Base-by-base conservation (phyloP, 2,113 vertebrate genomes). In the Ginglymostoma cirratum region DNA sequence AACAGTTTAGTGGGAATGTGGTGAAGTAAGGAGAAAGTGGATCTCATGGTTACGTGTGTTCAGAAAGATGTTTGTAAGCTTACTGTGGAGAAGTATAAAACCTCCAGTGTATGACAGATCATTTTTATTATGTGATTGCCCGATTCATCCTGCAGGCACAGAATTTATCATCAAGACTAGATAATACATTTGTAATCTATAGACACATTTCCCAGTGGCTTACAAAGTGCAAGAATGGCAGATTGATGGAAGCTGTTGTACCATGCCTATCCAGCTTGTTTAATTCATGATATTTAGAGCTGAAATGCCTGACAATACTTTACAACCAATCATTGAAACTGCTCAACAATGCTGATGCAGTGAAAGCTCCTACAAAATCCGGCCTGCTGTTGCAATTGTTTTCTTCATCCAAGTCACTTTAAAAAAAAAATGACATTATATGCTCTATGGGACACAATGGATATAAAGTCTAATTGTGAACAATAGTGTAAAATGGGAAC, bases 271-370 rank as follows among this genome's bases (percentile, higher is more conserved):
- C 45, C 52, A 90, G 52, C 87, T 87, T 52, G 48, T 52, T 87
- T 87, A 38, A 86, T 86, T 90, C 23, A 34, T 61, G 48, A 90
- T n/a, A 90, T 90, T 90, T 90, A 52, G 61, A 90, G 87, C 87
- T 65, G 52, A 24, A 65, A 65, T 19, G 27, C 23, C 52, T 90
- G 55, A 12, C 15, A 19, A 90, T 90, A 61, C 52, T 61, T 61
- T 34, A 34, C 10, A 90, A 12, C 55, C 34, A 34, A 90, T 34
- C 52, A 61, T 61, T 61, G 87, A 90, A 90, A 90, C 45, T 61
- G 48, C 34, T 90, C 86, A 52, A 61, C 55, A 52, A 89, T 27
- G 55, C 86, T 30, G 48, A 30, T 55, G 30, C 87, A 61, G 52
- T 34, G 48, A 65, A 90, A 55, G 87, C 27, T 90, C 61, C 12